phyloP scores from a whole-genome alignment of 1,140 invertebrate species.

The Rhynchophorus ferrugineus region DNA sequence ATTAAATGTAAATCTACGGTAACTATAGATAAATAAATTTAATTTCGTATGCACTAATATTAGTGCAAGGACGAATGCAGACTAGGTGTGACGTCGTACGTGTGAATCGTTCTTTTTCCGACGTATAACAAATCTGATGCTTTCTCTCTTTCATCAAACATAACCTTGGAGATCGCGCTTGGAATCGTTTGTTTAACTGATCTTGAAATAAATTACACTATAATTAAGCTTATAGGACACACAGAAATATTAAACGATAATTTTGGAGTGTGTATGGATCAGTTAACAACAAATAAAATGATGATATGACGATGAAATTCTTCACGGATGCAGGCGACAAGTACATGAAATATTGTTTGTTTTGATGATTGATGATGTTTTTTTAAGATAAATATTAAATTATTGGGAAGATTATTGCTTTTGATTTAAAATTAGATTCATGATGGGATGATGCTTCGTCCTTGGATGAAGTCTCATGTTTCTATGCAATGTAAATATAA shows the following conservation, averaged over 20 bases:
- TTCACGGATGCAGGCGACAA: too few species aligned
- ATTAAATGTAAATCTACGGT: background rate
- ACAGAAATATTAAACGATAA: conserved; percentile 1
- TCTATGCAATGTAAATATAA: too few species aligned
- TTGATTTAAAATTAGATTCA: too few species aligned
- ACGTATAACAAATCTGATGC: conserved; percentile 27
- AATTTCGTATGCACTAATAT: conserved; percentile 36
- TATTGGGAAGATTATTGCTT: too few species aligned
- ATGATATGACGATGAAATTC: background rate
- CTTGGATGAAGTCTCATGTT: too few species aligned
- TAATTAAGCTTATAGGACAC: background rate
- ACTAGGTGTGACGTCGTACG: conserved; percentile 29
- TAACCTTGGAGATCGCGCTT: background rate
- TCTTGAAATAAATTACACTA: conserved; percentile 2
- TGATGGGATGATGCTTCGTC: too few species aligned
- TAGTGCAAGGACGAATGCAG: conserved; percentile 38
- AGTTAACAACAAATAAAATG: background rate
- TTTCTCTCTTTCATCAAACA: conserved; percentile 10
- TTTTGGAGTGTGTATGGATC: too few species aligned
- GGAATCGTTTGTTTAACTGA: background rate
- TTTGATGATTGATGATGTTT: too few species aligned
- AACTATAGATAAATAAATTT: conserved; percentile 5
- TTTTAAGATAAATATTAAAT: too few species aligned
- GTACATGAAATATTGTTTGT: too few species aligned
- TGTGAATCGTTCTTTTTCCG: conserved; percentile 19